Conservation (phyloP, 1,140 invertebrate species). For the Harpegnathos saltator region DNA sequence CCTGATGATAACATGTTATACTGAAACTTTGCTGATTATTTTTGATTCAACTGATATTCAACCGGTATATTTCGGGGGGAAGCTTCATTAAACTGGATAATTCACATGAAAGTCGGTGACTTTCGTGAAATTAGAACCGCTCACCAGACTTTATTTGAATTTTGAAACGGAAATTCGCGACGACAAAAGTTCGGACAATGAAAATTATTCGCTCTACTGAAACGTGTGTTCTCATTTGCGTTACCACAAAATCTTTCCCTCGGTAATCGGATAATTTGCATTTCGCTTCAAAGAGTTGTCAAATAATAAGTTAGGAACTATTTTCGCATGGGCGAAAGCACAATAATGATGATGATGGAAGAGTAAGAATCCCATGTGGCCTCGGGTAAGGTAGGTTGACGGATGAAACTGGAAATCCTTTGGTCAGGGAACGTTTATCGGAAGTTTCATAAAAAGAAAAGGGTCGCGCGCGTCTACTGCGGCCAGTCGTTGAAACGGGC, state of each 20-base stretch:
- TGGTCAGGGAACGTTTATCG: constrained; percentile 66
- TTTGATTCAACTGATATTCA: too few relatives aligned
- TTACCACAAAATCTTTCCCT: constrained; percentile 1
- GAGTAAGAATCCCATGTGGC: constrained; percentile 41
- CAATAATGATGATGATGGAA: constrained; percentile 11
- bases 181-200: too few relatives aligned
- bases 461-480: constrained; percentile 20
- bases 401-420: constrained; percentile 69
- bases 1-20: too few relatives aligned
- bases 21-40: too few relatives aligned
- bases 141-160: not conserved
- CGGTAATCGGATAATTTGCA: not conserved
- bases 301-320: not conserved
- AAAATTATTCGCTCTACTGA: constrained; percentile 4
- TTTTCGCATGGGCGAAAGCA: not conserved
- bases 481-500: constrained; percentile 41
- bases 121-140: not conserved
- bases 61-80: too few relatives aligned
- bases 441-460: constrained; percentile 66
- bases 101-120: not conserved
- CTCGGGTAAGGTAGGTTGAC: constrained; percentile 59
- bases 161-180: not conserved
- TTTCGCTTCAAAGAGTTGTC: not conserved
- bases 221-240: not conserved
- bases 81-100: not conserved